Evolutionary conservation across 2,113 vertebrate species (phyloP).

Genomic region (Hiodon alosoides): DNA sequence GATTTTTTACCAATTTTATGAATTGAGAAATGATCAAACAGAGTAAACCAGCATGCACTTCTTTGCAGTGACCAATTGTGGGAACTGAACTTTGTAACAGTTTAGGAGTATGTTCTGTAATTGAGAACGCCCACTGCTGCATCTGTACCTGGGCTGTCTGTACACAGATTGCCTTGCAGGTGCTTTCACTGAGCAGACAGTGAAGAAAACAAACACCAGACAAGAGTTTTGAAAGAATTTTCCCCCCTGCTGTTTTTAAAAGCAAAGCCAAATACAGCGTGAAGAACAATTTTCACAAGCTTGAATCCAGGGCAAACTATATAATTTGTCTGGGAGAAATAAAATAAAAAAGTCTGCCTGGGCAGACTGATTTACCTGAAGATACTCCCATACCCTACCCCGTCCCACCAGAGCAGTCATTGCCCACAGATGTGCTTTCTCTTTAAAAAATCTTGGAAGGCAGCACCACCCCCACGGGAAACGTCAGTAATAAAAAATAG

Average conservation of each 20-base stretch:
- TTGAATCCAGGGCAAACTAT: background rate
- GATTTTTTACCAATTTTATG: no score
- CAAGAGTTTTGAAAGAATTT: background rate
- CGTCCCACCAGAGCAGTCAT: no score
- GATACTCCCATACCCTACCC: background rate
- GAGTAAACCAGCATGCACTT: background rate
- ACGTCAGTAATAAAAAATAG: constrained; percentile 2
- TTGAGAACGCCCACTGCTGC: background rate
- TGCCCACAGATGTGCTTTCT: background rate
- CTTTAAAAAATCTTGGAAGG: background rate
- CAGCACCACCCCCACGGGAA: background rate
- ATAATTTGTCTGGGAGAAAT: background rate
- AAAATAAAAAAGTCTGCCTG: background rate
- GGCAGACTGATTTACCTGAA: background rate
- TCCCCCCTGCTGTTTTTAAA: background rate
- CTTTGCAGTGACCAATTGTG: background rate
- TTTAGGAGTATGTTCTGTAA: background rate
- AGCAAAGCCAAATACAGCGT: background rate
- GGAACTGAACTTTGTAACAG: background rate
- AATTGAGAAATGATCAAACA: background rate
- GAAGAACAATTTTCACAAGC: background rate
- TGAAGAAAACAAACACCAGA: background rate
- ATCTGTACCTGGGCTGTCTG: background rate
- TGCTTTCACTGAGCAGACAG: background rate
- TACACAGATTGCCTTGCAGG: background rate